Evolutionary conservation across 2,113 vertebrate genomes (phyloP), one percentile per base, ranked within the genome.

Genomic region (Phocoena sinus): DNA sequence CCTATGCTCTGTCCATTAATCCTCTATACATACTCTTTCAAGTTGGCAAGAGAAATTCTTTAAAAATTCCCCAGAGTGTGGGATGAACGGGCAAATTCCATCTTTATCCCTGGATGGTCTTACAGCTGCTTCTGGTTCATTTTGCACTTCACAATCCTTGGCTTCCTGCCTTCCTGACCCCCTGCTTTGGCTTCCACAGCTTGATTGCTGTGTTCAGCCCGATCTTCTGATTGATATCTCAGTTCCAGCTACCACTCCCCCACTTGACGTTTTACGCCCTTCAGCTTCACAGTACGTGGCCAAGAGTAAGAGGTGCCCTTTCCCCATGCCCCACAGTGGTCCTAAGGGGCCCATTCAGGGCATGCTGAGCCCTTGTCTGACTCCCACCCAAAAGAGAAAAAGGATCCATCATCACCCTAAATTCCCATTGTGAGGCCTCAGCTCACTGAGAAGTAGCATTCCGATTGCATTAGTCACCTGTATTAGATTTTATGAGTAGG

Each of bases 401-500:
- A 92, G 47, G 26, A 68, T 74, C 17, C 11, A 26, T 80, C 23
- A 58, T 79, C 91, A 76, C 67, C 28, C 53, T 36, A 53, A 70
- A 81, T 89, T 96, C 84, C 53, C 38, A 31, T 18, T 41, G 23
- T 71, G 77, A 95, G 44, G n/a, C 31, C 28, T 94, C 60, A n/a
- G 20, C 76, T 96, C 81, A 70, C 77, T 53, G 77, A 77, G 63
- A 63, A 90, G 47, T 70, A 65, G 79, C n/a, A 80, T 94, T 96
- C 70, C 15, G 2, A 68, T 11, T 7, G 58, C 53, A 56, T 94
- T 82, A 97, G 73, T 97, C 91, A 89, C 28, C 41, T 73, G 74
- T 76, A 71, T 28, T 76, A 65, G 38, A 44, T 95, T 89, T 94
- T 84, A 31, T 80, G 81, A 82, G 63, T 44, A 47, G 56, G 20